Base-by-base conservation (phyloP, 2,113 vertebrate genomes). In the Lasiurus borealis region DNA sequence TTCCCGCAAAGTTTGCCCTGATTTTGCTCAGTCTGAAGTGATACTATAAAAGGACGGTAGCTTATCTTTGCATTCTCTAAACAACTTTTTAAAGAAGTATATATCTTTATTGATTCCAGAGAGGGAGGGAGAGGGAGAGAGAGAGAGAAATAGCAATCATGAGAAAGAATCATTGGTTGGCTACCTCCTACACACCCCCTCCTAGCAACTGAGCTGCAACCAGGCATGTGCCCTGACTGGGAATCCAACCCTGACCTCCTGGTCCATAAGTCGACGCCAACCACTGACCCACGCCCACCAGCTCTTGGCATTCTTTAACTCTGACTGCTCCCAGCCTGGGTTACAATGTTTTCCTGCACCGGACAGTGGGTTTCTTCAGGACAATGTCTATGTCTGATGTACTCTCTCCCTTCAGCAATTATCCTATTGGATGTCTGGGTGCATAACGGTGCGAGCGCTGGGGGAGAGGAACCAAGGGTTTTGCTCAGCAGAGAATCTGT, bases 381-480 rank as follows among this genome's bases (percentile, higher is more conserved):
- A 59, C 19, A 46, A 48, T 16, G 14, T 34, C 81, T 50, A 80
- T 59, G 21, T 54, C 40, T 90, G 21, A n/a, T 13, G 6, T 29
- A 36, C 29, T 77, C 86, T 27, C 25, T 85, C 71, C 31, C 86
- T 90, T 92, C 14, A 83, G 10, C 23, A 40, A 73, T 44, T 50
- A 34, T n/a, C 62, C 78, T 82, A 6, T 46, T 82, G 59, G 27
- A 3, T 66, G n/a, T 34, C 69, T 87, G 84, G 76, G 29, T 93
- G 48, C 9, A 9, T 85, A 62, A 12, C 6, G 23, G 3, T n/a
- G 27, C 9, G 36, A 31, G 54, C 25, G 15, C 14, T 25, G 3
- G 62, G 36, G 54, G 64, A 88, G 88, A 90, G 82, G 92, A 90
- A 90, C 12, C 69, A 88, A 80, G n/a, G 19, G 25, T 81, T 95